Conservation (phyloP, 2,113 vertebrate genomes). For the Vulpes lagopus region DNA sequence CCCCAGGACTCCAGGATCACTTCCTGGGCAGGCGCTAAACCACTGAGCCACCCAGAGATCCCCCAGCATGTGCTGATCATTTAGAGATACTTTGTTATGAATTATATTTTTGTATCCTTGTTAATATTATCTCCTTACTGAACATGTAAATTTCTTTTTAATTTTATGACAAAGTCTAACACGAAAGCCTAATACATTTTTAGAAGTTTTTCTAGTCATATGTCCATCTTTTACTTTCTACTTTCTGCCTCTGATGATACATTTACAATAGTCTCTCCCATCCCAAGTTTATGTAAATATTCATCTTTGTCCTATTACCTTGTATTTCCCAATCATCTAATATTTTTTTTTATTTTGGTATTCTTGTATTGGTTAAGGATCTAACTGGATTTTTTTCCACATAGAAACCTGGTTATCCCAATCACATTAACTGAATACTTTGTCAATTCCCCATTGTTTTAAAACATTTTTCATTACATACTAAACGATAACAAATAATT, state of each 20-base stretch:
- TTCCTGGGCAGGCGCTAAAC: no score
- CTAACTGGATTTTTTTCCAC: not conserved
- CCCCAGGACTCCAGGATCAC: no score
- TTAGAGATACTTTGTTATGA: conserved; percentile 33
- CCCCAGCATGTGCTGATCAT: not conserved
- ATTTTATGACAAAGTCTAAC: conserved; percentile 22
- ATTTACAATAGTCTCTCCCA: not conserved
- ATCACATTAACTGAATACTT: not conserved
- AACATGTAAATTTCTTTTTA: conserved; percentile 16
- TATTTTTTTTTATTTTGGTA: not conserved
- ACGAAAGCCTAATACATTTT: conserved; percentile 15
- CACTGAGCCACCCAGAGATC: no score
- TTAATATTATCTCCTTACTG: not conserved
- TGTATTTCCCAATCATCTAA: not conserved
- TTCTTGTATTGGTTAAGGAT: not conserved
- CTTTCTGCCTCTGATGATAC: not conserved
- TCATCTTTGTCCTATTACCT: not conserved
- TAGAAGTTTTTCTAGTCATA: not conserved
- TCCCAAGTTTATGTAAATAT: not conserved
- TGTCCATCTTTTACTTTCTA: conserved; percentile 39
- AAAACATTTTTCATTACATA: not conserved
- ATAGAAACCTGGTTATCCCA: not conserved
- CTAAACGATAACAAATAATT: not conserved
- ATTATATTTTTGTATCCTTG: conserved; percentile 23
- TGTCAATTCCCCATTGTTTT: not conserved